Evolutionary conservation across 1,140 invertebrate species (phyloP).

Genomic region (Zaprionus gabonicus): DNA sequence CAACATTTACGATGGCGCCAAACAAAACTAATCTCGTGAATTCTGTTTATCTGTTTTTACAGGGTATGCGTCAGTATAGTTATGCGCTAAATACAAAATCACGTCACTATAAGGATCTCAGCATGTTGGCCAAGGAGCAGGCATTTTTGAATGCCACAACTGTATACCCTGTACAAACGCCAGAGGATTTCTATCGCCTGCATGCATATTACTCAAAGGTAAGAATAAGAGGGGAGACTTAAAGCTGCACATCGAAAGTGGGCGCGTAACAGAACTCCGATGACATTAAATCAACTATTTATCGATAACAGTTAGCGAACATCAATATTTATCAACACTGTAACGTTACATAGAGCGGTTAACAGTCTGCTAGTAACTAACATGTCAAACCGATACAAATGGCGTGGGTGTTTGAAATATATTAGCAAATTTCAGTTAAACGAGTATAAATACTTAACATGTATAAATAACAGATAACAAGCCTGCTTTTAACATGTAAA

Average conservation of each 20-base stretch:
- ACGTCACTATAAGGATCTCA: conserved; percentile 85
- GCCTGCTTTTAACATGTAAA: no score
- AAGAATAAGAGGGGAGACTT: conserved; percentile 45
- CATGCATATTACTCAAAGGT: conserved; percentile 90
- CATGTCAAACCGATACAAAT: neutral
- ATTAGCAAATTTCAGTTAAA: no score
- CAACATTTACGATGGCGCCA: conserved; percentile 29
- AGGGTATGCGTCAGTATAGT: conserved; percentile 86
- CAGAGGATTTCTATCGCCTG: conserved; percentile 88
- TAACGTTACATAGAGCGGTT: neutral
- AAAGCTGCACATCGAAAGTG: neutral
- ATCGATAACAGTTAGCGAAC: no score
- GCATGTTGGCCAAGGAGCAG: conserved; percentile 79
- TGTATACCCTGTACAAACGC: conserved; percentile 88
- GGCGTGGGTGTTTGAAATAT: neutral
- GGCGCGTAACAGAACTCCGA: neutral
- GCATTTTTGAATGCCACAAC: conserved; percentile 87
- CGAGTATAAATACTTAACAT: neutral
- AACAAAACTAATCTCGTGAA: neutral
- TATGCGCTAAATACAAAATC: conserved; percentile 86
- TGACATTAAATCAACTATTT: no score
- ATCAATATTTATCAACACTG: no score
- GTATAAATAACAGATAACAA: neutral
- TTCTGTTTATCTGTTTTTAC: conserved; percentile 51
- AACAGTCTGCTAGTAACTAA: neutral